phyloP scores from a whole-genome alignment of 2,797 vertebrate species.

The Artibeus jamaicensis region DNA sequence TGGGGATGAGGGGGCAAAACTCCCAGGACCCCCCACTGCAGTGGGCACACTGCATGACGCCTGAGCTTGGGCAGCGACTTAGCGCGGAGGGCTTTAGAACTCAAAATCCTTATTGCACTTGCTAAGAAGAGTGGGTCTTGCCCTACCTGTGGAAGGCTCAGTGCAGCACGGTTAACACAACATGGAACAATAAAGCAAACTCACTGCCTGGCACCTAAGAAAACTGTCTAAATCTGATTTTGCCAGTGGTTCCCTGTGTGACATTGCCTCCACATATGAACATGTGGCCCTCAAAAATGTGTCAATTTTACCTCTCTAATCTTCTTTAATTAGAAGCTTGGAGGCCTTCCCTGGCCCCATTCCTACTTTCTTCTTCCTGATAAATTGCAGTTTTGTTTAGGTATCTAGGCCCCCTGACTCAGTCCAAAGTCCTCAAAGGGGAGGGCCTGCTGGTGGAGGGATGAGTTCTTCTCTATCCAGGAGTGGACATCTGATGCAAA shows the following conservation, averaged over 20 bases:
- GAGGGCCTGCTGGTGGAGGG: background rate
- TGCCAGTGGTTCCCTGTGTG: background rate
- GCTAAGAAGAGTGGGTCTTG: background rate
- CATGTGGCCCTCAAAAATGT: background rate
- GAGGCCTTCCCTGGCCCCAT: background rate
- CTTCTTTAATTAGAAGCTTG: background rate
- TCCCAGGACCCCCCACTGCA: fast-evolving
- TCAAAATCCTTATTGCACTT: background rate
- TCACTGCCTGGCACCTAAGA: background rate
- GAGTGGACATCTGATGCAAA: background rate
- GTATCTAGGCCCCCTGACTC: background rate
- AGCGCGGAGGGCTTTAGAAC: background rate
- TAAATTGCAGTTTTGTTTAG: background rate
- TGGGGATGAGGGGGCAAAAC: background rate
- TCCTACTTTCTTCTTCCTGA: background rate
- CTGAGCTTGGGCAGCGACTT: fast-evolving
- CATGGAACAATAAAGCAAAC: background rate
- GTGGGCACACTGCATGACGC: fast-evolving
- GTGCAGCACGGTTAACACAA: background rate
- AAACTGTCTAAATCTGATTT: background rate
- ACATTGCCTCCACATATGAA: background rate
- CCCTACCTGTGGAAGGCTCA: background rate
- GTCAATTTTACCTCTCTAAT: background rate
- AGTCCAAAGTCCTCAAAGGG: background rate
- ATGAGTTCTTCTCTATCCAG: background rate